Conservation (phyloP, 2,113 vertebrate genomes). For the Scopus umbretta region DNA sequence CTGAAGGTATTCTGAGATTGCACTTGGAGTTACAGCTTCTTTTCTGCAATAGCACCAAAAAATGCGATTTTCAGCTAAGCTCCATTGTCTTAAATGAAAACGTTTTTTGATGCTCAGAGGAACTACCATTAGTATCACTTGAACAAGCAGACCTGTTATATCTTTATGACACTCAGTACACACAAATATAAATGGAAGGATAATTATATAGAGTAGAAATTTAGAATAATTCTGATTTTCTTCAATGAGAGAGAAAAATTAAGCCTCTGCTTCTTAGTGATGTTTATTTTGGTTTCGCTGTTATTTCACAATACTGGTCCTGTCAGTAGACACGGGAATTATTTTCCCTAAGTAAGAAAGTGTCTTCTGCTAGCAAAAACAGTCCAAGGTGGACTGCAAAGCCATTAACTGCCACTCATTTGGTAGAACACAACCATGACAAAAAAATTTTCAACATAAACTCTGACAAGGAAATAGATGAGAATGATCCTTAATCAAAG, state of each 20-base stretch:
- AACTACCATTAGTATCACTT: neutral
- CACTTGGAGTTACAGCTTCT: neutral
- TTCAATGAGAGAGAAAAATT: neutral
- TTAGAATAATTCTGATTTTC: neutral
- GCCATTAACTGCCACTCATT: neutral
- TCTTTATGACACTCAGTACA: neutral
- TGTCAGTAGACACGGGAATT: neutral
- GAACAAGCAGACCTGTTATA: neutral
- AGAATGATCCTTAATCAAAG: neutral
- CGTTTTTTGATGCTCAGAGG: neutral
- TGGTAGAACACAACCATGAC: neutral
- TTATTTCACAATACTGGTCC: neutral
- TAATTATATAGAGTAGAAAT: neutral
- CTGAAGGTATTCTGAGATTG: neutral
- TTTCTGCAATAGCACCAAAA: neutral
- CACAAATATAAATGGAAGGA: neutral
- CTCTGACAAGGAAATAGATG: neutral
- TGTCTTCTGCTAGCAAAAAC: neutral
- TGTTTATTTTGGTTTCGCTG: neutral
- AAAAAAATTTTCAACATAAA: neutral
- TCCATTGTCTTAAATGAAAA: neutral
- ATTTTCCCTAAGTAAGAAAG: neutral
- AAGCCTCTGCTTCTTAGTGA: neutral
- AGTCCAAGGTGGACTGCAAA: neutral
- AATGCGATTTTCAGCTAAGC: neutral